phyloP scores from a whole-genome alignment of 92 coral and sea anemone genomes.

The Zoanthus solanderi region DNA sequence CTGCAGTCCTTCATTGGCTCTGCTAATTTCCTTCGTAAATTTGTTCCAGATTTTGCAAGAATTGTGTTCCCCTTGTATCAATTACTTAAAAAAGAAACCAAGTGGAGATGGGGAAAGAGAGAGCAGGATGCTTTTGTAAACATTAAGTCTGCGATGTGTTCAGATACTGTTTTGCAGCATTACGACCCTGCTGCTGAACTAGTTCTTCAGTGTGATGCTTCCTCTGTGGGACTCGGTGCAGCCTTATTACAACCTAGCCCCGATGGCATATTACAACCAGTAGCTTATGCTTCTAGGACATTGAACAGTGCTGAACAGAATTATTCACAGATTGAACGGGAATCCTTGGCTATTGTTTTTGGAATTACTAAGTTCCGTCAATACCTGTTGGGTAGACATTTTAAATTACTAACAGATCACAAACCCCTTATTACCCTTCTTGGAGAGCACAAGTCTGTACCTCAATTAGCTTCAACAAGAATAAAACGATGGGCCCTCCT shows the following conservation, averaged over 20 bases:
- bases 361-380: slow-evolving; percentile 60
- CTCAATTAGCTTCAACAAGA: slow-evolving; percentile 65
- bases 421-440: slow-evolving; percentile 67
- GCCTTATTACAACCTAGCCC: no score
- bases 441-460: slow-evolving; percentile 68
- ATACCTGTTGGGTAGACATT: slow-evolving; percentile 32
- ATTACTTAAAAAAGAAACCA: slow-evolving; percentile 17
- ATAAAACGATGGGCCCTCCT: slow-evolving; percentile 62
- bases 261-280: background rate
- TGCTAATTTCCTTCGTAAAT: background rate
- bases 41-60: slow-evolving; percentile 60
- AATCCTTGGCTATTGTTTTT: slow-evolving; percentile 63
- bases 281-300: slow-evolving; percentile 60
- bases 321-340: slow-evolving; percentile 56
- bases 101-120: slow-evolving; percentile 1
- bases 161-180: slow-evolving; percentile 12
- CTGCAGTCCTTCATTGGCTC: slow-evolving; percentile 48
- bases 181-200: slow-evolving; percentile 12
- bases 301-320: slow-evolving; percentile 62
- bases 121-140: slow-evolving; percentile 47
- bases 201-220: background rate
- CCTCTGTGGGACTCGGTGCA: no score
- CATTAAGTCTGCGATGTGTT: slow-evolving; percentile 38
- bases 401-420: slow-evolving; percentile 54
- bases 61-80: slow-evolving; percentile 53